These are phyloP conservation scores for Eubucco bourcierii DNA, from an alignment of 2,113 vertebrate genomes.

Conservation along the genomic window DNA sequence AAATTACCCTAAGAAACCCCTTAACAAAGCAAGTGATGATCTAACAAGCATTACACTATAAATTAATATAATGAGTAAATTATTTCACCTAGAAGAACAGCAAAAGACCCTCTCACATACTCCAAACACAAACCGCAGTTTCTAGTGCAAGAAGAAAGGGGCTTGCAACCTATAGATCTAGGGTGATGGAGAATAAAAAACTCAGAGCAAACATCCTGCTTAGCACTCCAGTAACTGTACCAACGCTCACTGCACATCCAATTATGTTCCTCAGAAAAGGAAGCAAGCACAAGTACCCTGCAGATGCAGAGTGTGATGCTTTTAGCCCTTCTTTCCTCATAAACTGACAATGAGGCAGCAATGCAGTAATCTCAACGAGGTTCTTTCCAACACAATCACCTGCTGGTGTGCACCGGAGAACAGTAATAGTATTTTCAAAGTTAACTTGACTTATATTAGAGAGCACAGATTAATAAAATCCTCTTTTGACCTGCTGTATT, in stretches of 20 bases:
- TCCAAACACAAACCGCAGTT: too few relatives aligned
- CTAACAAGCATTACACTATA: neutral
- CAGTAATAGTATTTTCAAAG: neutral
- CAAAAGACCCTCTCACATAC: neutral
- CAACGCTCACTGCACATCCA: accelerated
- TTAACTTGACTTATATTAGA: neutral
- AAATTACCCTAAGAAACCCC: neutral
- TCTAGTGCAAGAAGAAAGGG: neutral
- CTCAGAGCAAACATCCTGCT: neutral
- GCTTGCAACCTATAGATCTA: neutral
- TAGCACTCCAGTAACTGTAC: neutral
- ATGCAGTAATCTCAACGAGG: accelerated
- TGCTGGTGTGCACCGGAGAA: neutral
- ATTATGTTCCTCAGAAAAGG: accelerated
- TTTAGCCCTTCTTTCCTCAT: accelerated
- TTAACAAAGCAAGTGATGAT: neutral
- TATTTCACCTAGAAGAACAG: neutral
- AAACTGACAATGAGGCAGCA: neutral
- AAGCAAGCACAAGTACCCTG: neutral
- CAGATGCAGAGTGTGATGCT: neutral
- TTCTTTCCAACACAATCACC: neutral
- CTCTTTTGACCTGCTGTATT: neutral
- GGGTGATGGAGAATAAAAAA: neutral
- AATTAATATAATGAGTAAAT: neutral
- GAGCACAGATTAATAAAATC: neutral